These are phyloP conservation scores for Silurus asotus DNA, from an alignment of 2,113 vertebrate species.

Conservation along the genomic window DNA sequence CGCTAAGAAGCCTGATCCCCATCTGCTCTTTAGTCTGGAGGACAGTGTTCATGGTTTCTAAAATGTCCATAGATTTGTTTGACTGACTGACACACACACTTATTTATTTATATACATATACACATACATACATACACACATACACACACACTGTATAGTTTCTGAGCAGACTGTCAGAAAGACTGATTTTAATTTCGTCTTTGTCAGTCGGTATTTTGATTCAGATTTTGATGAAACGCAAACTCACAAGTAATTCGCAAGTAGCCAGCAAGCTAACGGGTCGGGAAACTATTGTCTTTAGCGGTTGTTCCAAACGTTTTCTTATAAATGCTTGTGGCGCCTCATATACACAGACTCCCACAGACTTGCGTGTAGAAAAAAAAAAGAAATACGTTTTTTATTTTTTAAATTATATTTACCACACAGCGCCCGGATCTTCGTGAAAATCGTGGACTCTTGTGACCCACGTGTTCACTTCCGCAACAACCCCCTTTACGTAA, in stretches of 20 bases:
- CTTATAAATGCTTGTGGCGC: not conserved
- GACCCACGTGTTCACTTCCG: constrained; percentile 69
- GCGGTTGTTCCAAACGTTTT: not conserved
- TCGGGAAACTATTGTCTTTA: not conserved
- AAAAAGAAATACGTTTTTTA: not conserved
- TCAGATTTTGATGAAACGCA: not conserved
- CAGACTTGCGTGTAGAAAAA: not conserved
- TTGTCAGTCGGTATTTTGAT: not conserved
- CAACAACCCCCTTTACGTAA: constrained; percentile 51
- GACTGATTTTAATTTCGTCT: not conserved
- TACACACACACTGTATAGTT: too few relatives aligned
- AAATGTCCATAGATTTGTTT: too few relatives aligned
- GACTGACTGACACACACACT: too few relatives aligned
- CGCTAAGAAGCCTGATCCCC: too few relatives aligned
- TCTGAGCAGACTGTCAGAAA: not conserved
- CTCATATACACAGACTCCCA: not conserved
- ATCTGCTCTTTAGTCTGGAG: too few relatives aligned
- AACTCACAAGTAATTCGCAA: not conserved
- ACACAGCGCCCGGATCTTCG: not conserved
- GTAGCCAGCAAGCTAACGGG: not conserved
- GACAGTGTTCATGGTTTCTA: too few relatives aligned
- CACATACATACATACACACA: too few relatives aligned
- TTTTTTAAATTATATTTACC: constrained; percentile 19
- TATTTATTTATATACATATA: too few relatives aligned
- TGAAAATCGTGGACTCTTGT: not conserved